Evolutionary conservation across 2,113 vertebrate genomes (phyloP).

Genomic region (Mystacornis crossleyi): DNA sequence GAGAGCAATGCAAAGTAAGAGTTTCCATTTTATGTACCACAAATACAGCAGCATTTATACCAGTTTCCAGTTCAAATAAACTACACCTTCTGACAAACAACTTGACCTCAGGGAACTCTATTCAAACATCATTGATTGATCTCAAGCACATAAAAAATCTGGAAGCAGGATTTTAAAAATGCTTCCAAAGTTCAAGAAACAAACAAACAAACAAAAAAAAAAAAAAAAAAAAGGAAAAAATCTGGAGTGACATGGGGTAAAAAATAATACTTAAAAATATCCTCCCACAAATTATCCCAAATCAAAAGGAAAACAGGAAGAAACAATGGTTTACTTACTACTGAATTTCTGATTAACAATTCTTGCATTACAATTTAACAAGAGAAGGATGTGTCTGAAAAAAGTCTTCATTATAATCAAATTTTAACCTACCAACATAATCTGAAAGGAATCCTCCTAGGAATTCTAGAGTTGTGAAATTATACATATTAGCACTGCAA

Average conservation of each 20-base stretch:
- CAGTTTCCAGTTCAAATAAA: not conserved
- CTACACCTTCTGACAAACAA: not conserved
- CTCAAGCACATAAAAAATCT: not conserved
- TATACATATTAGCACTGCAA: not conserved
- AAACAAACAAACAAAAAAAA: no score
- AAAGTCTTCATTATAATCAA: not conserved
- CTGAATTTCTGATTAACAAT: not conserved
- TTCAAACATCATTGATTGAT: not conserved
- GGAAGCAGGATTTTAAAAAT: not conserved
- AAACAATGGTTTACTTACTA: not conserved
- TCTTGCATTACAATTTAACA: not conserved
- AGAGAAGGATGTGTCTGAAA: not conserved
- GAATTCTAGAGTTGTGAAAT: not conserved
- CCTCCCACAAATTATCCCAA: not conserved
- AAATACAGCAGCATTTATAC: not conserved
- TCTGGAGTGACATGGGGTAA: accelerated
- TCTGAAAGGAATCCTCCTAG: not conserved
- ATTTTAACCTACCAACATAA: not conserved
- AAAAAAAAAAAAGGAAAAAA: no score
- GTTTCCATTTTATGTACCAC: not conserved
- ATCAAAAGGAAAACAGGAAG: not conserved
- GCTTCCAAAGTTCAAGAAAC: not conserved
- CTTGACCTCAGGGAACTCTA: not conserved
- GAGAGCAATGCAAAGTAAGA: not conserved
- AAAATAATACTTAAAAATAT: not conserved